These are phyloP conservation scores for Anolis apletophallus DNA, from an alignment of 2,797 vertebrate species.

Conservation along the genomic window DNA sequence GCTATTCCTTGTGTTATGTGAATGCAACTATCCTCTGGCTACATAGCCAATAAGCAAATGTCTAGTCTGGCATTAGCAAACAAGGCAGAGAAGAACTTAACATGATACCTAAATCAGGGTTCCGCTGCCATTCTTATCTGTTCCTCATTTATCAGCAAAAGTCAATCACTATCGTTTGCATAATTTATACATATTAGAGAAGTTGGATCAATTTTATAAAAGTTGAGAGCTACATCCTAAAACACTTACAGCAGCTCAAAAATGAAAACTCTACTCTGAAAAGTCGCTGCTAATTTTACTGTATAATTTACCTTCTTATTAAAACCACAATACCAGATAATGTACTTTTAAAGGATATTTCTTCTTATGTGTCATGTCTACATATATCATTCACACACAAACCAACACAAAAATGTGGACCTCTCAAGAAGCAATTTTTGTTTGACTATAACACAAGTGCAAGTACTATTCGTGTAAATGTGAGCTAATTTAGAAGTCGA, in stretches of 20 bases:
- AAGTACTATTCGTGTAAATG: constrained; percentile 20
- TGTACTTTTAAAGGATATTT: not conserved
- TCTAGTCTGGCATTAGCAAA: too few species aligned
- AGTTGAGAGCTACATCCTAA: not conserved
- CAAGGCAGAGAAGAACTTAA: not conserved
- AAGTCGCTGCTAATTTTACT: too few species aligned
- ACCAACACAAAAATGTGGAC: not conserved
- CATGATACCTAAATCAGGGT: not conserved
- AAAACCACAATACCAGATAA: not conserved
- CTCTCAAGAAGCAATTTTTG: not conserved
- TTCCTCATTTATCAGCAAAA: not conserved
- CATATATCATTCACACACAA: not conserved
- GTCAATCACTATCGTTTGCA: not conserved
- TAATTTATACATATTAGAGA: not conserved
- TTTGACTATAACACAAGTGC: not conserved
- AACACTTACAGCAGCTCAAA: too few species aligned
- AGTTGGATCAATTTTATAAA: not conserved
- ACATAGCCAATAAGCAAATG: too few species aligned
- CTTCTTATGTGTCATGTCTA: not conserved
- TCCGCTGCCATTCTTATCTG: not conserved
- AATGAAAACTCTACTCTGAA: not conserved
- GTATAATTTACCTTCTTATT: not conserved
- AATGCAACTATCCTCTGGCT: too few species aligned
- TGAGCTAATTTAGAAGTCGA: not conserved
- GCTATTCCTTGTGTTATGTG: too few species aligned